Conservation (phyloP, 23 tunicate species). For the Oikopleura dioica region DNA sequence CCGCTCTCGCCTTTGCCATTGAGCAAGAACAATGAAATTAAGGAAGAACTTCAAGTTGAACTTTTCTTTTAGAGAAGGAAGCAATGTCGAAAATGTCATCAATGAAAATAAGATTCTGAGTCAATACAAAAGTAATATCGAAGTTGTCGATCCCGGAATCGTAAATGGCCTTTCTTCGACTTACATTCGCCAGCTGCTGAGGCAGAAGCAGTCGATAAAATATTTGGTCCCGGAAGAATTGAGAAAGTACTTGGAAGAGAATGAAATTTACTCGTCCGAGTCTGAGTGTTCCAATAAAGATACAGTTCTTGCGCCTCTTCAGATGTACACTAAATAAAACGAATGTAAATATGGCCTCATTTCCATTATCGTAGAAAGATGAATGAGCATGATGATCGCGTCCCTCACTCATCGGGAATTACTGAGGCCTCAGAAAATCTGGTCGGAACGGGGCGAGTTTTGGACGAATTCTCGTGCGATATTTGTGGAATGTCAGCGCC, state of each 20-base stretch:
- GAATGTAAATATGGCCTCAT: too few relatives aligned
- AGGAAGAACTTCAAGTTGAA: too few relatives aligned
- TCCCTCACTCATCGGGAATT: background rate
- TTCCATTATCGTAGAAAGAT: background rate
- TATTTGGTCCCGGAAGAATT: background rate
- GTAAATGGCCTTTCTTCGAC: background rate
- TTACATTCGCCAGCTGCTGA: background rate
- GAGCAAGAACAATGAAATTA: too few relatives aligned
- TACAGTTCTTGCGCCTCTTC: too few relatives aligned
- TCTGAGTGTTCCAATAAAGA: too few relatives aligned
- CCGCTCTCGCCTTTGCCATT: too few relatives aligned
- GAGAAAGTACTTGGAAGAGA: background rate
- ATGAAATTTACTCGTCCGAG: background rate
- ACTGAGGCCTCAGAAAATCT: background rate
- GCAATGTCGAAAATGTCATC: background rate
- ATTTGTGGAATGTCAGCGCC: background rate
- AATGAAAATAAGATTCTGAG: background rate
- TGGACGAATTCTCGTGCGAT: background rate
- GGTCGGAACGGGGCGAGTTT: background rate
- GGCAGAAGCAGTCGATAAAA: background rate
- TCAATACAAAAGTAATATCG: background rate
- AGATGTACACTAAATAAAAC: too few relatives aligned
- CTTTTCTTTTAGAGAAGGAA: too few relatives aligned
- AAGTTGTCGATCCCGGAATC: background rate
- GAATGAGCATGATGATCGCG: background rate